Evolutionary conservation across 2,888 invertebrate species (phyloP), one percentile per base, ranked within the genome.

Genomic region (Keiferia lycopersicella): DNA sequence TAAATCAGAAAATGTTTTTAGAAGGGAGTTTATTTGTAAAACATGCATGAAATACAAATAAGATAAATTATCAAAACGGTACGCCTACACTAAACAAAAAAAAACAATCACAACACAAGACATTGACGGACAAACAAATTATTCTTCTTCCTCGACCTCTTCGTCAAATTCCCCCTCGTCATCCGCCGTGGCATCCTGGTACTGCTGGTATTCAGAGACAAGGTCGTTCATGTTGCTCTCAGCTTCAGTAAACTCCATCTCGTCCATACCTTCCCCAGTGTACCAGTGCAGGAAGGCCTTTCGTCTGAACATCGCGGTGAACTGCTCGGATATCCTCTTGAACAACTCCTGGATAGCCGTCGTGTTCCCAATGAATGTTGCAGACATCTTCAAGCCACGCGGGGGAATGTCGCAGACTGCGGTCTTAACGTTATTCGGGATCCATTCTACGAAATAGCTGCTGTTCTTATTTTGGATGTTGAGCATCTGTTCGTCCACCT

Each of bases 191-290:
- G 96, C 97, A 81, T 97, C 97, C 85, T 98, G 97, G 87, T 97
- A 98, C 83, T 97, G 97, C 83, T 97, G 97, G 83, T 98, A 98
- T 82, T 98, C 97, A 0, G 96, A 96, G 30, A 97, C 95, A 80
- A 97, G 88, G 82, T 97, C 97, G 77, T 96, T 98, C 97, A 98
- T 97, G 93, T 98, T 98, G 79, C 97, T 97, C 84, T 98, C 98
- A 0, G 98, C 98, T 84, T 98, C 98, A 63, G 97, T 97, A 89
- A 98, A 98, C 87, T 98, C 98, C 97, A 98, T 96, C 87, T 98
- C 98, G 84, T 98, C 98, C 98, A 96, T 96, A 51, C 96, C 96
- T 80, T 96, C 96, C 4, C 96, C 96, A 62, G 95, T 95, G 83
- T 96, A 96, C 96, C 96, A 96, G 86, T 96, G 96, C 78, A 96